A percentile compares a stretch with the other conserved stretches of the same genome.
Conservation (phyloP, 2,797 vertebrate species). For the Arnoldichthys spilopterus region DNA sequence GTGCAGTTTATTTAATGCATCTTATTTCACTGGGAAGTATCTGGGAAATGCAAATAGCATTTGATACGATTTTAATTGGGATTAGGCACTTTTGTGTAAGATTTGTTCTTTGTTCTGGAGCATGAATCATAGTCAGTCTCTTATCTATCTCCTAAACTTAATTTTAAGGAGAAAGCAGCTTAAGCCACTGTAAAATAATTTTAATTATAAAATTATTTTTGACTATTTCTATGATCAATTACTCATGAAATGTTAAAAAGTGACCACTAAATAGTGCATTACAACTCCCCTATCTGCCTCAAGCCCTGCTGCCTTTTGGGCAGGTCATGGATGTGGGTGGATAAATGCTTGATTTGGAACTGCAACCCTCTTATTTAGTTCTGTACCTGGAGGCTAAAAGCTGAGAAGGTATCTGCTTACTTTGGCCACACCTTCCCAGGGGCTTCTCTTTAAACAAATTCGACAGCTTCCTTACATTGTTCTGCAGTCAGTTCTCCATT, state of each 20-base stretch:
- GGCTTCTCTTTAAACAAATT: neutral
- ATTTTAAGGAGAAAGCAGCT: too few species aligned
- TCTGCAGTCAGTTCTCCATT: slow-evolving; percentile 3
- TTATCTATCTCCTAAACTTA: too few species aligned
- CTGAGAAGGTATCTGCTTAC: slow-evolving; percentile 28
- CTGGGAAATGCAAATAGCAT: neutral
- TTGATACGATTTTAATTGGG: neutral
- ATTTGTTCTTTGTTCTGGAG: neutral
- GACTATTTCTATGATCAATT: too few species aligned
- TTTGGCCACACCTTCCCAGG: slow-evolving; percentile 17
- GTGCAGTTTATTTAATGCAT: neutral
- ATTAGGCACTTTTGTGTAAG: neutral
- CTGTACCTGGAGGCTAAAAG: slow-evolving; percentile 32
- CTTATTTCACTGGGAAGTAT: neutral
- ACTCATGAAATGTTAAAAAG: neutral
- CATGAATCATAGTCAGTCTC: neutral
- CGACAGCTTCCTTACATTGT: neutral
- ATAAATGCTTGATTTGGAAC: slow-evolving; percentile 43
- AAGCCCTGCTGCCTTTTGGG: slow-evolving; percentile 10
- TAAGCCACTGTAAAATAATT: too few species aligned
- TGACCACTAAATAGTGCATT: slow-evolving; percentile 3
- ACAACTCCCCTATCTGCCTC: neutral
- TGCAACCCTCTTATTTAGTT: slow-evolving; percentile 50
- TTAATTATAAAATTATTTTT: too few species aligned
- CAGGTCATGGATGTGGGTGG: slow-evolving; percentile 11